Conservation (phyloP, 2,888 invertebrate genomes). For the Hirtodrosophila cameraria region DNA sequence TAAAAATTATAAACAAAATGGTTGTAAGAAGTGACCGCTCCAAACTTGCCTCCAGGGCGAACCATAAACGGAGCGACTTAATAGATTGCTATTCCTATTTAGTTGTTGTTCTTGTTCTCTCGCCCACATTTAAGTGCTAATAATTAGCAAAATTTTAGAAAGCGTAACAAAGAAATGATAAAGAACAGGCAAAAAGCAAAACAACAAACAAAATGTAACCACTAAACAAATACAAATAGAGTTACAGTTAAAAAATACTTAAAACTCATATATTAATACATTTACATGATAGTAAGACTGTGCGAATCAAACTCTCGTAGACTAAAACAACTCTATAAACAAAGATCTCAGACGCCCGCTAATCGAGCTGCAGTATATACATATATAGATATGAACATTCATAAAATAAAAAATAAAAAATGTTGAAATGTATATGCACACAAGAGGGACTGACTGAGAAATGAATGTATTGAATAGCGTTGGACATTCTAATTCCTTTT, state of each 20-base stretch:
- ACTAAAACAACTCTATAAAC: conserved; percentile 44
- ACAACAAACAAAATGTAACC: background rate
- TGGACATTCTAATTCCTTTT: no score
- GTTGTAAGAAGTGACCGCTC: conserved; percentile 20
- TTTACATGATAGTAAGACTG: conserved; percentile 26
- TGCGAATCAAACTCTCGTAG: conserved; percentile 35
- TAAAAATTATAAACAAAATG: background rate
- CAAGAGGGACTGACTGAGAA: conserved; percentile 2
- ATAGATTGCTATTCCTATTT: conserved; percentile 52
- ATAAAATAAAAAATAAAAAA: background rate
- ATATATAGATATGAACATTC: conserved; percentile 3
- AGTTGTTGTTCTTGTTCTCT: conserved; percentile 15
- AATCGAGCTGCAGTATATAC: conserved; percentile 24
- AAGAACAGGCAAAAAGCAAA: conserved; percentile 34
- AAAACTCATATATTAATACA: conserved; percentile 17
- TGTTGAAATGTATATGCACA: conserved; percentile 13
- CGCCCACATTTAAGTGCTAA: conserved; percentile 55
- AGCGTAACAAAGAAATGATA: conserved; percentile 42
- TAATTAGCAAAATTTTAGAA: conserved; percentile 57
- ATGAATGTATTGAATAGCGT: conserved; percentile 12
- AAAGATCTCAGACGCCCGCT: conserved; percentile 27
- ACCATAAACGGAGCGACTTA: conserved; percentile 74
- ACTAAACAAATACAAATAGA: conserved; percentile 10
- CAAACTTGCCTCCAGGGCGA: conserved; percentile 37
- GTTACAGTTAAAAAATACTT: conserved; percentile 12